These are phyloP conservation scores for Tetanocera ferruginea DNA, from an alignment of 2,888 invertebrate species.

Conservation along the genomic window DNA sequence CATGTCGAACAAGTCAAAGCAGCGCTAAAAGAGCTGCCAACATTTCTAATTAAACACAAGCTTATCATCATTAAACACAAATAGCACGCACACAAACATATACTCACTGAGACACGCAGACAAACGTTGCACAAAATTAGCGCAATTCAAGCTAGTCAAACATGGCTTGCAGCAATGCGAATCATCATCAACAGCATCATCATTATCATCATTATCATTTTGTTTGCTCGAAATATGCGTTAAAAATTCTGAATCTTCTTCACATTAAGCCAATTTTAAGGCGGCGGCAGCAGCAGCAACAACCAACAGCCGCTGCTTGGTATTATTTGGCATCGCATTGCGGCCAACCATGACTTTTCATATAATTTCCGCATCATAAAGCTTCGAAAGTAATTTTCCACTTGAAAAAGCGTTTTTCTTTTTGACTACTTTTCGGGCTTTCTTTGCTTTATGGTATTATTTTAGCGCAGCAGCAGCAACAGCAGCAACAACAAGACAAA, in stretches of 20 bases:
- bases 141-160: no score
- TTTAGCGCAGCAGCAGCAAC: neutral
- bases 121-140: no score
- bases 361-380: constrained; percentile 69
- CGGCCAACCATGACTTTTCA: constrained; percentile 63
- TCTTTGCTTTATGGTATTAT: constrained; percentile 4
- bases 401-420: constrained; percentile 57
- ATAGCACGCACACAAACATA: neutral
- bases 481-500: neutral
- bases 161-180: no score
- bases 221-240: no score
- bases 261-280: no score
- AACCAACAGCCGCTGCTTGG: neutral
- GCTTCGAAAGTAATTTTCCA: constrained; percentile 69
- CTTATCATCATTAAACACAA: neutral
- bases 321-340: constrained; percentile 26
- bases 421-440: constrained; percentile 12
- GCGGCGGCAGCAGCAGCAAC: no score
- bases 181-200: no score
- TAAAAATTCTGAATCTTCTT: no score
- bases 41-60: neutral
- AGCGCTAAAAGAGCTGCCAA: neutral
- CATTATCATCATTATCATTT: no score
- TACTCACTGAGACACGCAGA: no score
- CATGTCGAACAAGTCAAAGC: neutral